Percentiles rank a stretch among this genome's conserved stretches.
phyloP scores from a whole-genome alignment of 2,888 invertebrate species.

The Agrotis clavis region DNA sequence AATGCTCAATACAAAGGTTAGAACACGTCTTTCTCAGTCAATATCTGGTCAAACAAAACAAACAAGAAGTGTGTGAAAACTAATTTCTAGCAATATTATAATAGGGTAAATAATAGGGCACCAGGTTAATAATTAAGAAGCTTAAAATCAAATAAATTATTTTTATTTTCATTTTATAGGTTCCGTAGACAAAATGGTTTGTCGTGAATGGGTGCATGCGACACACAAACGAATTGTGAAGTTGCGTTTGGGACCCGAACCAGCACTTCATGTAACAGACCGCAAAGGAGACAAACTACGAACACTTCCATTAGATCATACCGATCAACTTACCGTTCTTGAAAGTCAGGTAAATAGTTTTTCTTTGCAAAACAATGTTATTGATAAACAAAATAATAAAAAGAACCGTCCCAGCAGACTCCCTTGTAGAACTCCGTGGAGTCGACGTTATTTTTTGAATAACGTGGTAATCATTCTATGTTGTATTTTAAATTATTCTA shows the following conservation, averaged over 20 bases:
- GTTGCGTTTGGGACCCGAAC: conserved; percentile 97
- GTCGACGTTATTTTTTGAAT: too few species aligned
- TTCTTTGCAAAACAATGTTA: not conserved
- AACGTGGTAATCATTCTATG: not conserved
- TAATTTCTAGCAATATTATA: too few species aligned
- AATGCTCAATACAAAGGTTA: conserved; percentile 89
- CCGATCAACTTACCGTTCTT: conserved; percentile 95
- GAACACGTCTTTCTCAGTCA: not conserved
- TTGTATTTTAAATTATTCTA: not conserved
- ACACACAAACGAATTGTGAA: conserved; percentile 97
- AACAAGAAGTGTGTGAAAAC: too few species aligned
- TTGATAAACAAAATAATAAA: not conserved
- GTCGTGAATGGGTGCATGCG: conserved; percentile 98
- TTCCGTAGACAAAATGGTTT: conserved; percentile 97
- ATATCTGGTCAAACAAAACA: not conserved
- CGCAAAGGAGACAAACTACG: conserved; percentile 97
- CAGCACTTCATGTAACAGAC: conserved; percentile 96
- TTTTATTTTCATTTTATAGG: conserved; percentile 75
- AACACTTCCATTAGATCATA: conserved; percentile 94
- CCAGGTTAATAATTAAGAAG: too few species aligned
- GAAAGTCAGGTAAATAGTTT: conserved; percentile 94
- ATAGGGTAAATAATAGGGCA: too few species aligned
- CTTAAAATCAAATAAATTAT: too few species aligned
- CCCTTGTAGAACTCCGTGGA: not conserved
- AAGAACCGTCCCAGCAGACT: not conserved